Percentiles rank a stretch among this genome's conserved stretches.
Evolutionary conservation across 1,140 invertebrate genomes (phyloP).

Genomic region (Drosophila pseudoobscura): DNA sequence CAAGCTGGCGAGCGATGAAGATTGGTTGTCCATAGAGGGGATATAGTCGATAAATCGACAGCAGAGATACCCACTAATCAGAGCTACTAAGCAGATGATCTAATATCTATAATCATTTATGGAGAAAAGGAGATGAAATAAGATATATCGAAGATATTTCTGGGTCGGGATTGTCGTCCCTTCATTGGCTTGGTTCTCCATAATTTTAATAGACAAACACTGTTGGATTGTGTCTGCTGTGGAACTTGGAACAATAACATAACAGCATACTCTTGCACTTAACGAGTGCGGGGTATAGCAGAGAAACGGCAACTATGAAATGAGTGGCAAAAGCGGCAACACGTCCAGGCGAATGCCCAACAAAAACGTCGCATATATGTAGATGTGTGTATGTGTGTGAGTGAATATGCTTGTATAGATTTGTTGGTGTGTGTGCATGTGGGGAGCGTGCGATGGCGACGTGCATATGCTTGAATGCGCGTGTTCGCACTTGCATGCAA

Average conservation of each 20-base stretch:
- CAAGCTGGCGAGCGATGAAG: slow-evolving; percentile 24
- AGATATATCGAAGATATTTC: no score
- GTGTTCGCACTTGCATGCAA: slow-evolving; percentile 78
- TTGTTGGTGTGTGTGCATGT: slow-evolving; percentile 5
- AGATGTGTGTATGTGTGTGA: background rate
- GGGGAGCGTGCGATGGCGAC: slow-evolving; percentile 51
- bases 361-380: slow-evolving; percentile 57
- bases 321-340: slow-evolving; percentile 70
- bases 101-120: no score
- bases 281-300: slow-evolving; percentile 12
- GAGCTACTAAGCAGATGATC: no score
- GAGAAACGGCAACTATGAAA: slow-evolving; percentile 55
- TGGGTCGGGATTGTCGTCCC: no score
- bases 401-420: background rate
- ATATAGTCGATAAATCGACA: no score
- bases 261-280: background rate
- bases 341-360: slow-evolving; percentile 61
- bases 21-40: slow-evolving; percentile 20
- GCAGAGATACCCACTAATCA: no score
- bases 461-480: slow-evolving; percentile 81
- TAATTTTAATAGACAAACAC: no score
- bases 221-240: no score
- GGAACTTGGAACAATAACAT: background rate
- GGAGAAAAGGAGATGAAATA: no score
- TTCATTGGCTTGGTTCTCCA: no score